phyloP scores from a whole-genome alignment of 2,797 vertebrate species.

The Sebastes nivosus region DNA sequence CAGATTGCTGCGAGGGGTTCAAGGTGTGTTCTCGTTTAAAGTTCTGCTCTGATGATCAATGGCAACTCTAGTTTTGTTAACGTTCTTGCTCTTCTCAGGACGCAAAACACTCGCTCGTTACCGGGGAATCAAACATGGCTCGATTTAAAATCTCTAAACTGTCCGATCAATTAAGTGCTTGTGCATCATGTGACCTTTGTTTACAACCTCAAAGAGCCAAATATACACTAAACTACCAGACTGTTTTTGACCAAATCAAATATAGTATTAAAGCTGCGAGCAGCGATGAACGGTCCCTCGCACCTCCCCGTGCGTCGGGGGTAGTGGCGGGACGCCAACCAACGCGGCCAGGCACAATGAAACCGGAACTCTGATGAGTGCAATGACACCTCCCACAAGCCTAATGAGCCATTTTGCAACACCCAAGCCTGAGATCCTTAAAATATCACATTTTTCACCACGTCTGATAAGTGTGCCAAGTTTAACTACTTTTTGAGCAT shows the following conservation, averaged over 20 bases:
- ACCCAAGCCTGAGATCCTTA: rapidly evolving
- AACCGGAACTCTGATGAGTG: too few relatives aligned
- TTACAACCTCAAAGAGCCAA: background rate
- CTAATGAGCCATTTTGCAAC: too few relatives aligned
- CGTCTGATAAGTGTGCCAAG: too few relatives aligned
- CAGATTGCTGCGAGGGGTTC: slow-evolving; percentile 31
- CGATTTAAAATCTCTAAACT: background rate
- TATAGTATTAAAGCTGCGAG: background rate
- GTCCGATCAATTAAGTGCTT: background rate
- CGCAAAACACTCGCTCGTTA: background rate
- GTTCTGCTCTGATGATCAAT: slow-evolving; percentile 34
- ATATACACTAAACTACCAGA: background rate
- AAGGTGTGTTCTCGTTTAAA: slow-evolving; percentile 28
- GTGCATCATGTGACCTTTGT: background rate
- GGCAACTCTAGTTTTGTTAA: slow-evolving; percentile 2
- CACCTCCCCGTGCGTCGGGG: rapidly evolving
- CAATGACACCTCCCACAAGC: too few relatives aligned
- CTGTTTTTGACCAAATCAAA: background rate
- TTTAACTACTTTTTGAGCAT: too few relatives aligned
- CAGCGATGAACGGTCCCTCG: rapidly evolving
- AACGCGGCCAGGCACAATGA: too few relatives aligned
- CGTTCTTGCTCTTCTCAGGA: background rate
- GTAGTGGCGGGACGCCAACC: rapidly evolving
- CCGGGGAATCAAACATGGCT: background rate
- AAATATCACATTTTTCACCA: rapidly evolving